These are phyloP conservation scores for Globodera rostochiensis DNA, from an alignment of 1,140 invertebrate species.

Conservation along the genomic window DNA sequence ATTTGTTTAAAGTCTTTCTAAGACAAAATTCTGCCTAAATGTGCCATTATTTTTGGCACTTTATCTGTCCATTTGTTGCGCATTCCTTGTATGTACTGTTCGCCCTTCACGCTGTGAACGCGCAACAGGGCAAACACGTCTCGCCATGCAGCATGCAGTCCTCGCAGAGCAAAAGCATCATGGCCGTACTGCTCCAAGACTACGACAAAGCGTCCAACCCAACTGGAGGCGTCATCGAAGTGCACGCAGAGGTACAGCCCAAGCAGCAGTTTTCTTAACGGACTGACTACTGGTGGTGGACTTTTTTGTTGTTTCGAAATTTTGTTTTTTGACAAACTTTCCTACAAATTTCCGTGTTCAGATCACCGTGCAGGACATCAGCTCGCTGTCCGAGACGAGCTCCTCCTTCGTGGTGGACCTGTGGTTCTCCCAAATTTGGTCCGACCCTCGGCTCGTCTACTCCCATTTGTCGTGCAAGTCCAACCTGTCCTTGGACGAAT, in stretches of 20 bases:
- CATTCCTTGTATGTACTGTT: neutral
- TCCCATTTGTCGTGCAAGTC: conserved; percentile 52
- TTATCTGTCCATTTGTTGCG: neutral
- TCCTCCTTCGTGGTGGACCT: conserved; percentile 56
- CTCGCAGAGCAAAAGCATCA: conserved; percentile 51
- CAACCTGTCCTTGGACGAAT: conserved; percentile 53
- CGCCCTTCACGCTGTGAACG: neutral
- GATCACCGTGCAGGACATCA: conserved; percentile 55
- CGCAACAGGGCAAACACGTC: neutral
- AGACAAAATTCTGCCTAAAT: too few relatives aligned
- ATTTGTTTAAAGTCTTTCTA: too few relatives aligned
- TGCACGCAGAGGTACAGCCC: conserved; percentile 50
- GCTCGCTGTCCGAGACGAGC: conserved; percentile 53
- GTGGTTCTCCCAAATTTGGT: conserved; percentile 58
- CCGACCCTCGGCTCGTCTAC: conserved; percentile 51
- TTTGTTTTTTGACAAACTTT: neutral
- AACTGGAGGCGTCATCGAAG: conserved; percentile 41
- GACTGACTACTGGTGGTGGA: neutral
- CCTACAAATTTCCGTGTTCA: conserved; percentile 3
- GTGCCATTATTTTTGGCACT: neutral
- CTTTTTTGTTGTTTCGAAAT: conserved; percentile 20
- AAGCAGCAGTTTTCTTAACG: neutral
- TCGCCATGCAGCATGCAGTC: conserved; percentile 37
- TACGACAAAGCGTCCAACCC: conserved; percentile 54
- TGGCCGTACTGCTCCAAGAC: conserved; percentile 49